Percentiles rank a stretch among this genome's conserved stretches.
Evolutionary conservation across 2,888 invertebrate species (phyloP).

Genomic region (Andrena praecox): DNA sequence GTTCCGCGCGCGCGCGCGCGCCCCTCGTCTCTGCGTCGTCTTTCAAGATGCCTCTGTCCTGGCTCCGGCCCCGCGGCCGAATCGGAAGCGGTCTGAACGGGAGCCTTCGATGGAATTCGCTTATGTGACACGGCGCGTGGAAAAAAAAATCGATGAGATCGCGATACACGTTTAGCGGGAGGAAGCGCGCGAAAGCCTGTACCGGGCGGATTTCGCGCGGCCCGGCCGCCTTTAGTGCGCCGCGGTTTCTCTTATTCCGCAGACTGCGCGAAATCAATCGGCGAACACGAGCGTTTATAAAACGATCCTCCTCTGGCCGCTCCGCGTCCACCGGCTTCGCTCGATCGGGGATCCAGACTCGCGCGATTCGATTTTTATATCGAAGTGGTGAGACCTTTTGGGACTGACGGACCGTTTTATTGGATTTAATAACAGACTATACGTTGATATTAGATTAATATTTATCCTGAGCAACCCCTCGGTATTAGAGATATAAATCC

Average conservation of each 20-base stretch:
- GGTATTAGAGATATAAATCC: too few species aligned
- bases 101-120: conserved; percentile 71
- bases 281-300: background rate
- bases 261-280: conserved; percentile 52
- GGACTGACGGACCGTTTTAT: too few species aligned
- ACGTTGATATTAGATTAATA: too few species aligned
- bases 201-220: conserved; percentile 18
- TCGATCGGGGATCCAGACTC: too few species aligned
- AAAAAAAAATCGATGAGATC: conserved; percentile 71
- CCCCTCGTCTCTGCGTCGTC: conserved; percentile 54
- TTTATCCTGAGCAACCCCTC: too few species aligned
- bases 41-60: conserved; percentile 54
- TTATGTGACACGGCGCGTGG: conserved; percentile 62
- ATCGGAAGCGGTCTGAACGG: conserved; percentile 66
- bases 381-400: too few species aligned
- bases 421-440: too few species aligned
- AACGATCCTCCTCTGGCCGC: background rate
- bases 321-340: too few species aligned
- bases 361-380: too few species aligned
- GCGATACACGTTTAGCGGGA: conserved; percentile 60
- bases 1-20: conserved; percentile 40
- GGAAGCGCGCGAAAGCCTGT: conserved; percentile 7
- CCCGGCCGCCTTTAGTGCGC: background rate
- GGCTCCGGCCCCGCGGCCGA: conserved; percentile 44
- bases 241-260: conserved; percentile 52